phyloP scores from a whole-genome alignment of 2,113 vertebrate genomes.

The Pseudorasbora parva region DNA sequence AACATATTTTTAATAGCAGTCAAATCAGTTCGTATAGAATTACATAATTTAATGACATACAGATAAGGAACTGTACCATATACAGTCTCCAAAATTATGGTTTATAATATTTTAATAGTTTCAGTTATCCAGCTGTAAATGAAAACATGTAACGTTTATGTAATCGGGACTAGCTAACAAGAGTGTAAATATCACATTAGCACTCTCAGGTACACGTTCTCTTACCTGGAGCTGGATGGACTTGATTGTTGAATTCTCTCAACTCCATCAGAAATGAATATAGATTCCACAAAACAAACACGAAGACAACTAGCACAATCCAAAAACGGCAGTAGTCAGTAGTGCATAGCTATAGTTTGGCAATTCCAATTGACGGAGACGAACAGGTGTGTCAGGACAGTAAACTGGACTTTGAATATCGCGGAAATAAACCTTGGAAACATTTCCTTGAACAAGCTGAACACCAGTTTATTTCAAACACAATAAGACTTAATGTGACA shows the following conservation, averaged over 20 bases:
- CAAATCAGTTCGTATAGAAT: neutral
- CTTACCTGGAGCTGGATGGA: conserved; percentile 38
- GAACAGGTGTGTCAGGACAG: conserved; percentile 31
- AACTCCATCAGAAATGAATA: conserved; percentile 49
- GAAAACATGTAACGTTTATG: too few relatives aligned
- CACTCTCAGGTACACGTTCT: neutral
- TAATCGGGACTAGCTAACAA: neutral
- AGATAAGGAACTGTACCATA: neutral
- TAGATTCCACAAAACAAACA: conserved; percentile 6
- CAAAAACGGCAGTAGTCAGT: neutral
- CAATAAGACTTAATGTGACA: neutral
- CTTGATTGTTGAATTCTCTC: conserved; percentile 9
- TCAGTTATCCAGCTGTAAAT: too few relatives aligned
- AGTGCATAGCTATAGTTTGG: neutral
- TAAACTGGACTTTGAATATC: conserved; percentile 71
- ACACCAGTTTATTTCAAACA: neutral
- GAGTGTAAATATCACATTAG: neutral
- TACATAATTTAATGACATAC: neutral
- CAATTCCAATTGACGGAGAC: conserved; percentile 13
- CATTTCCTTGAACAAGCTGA: conserved; percentile 75
- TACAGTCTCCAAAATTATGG: neutral
- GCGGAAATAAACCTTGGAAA: conserved; percentile 51
- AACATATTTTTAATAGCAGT: neutral
- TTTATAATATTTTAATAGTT: neutral
- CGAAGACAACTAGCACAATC: neutral